Conservation (phyloP, 2,888 invertebrate species). For the Leucoma salicis region DNA sequence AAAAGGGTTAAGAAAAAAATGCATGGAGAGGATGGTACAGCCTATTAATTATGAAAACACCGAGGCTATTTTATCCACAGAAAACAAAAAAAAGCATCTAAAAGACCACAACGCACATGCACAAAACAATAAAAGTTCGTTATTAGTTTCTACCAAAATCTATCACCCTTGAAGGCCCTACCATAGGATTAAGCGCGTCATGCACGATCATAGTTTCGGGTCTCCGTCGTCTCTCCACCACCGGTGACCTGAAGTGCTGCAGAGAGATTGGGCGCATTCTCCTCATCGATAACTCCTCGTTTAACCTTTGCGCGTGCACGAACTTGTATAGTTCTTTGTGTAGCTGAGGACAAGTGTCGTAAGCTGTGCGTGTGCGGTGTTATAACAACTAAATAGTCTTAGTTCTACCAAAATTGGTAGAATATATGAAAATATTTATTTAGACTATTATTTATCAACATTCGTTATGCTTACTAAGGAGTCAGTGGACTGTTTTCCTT, state of each 20-base stretch:
- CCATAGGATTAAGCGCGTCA: conserved; percentile 48
- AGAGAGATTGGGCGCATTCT: conserved; percentile 49
- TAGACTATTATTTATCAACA: too few relatives aligned
- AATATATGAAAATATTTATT: too few relatives aligned
- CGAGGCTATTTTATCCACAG: too few relatives aligned
- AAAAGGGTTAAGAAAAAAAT: too few relatives aligned
- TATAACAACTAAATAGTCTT: background rate
- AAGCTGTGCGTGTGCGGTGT: conserved; percentile 2
- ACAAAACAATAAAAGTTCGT: background rate
- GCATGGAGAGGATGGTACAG: too few relatives aligned
- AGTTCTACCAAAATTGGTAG: background rate
- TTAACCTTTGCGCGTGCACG: conserved; percentile 36
- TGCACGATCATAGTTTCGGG: conserved; percentile 59
- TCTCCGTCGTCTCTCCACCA: conserved; percentile 31
- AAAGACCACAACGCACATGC: background rate
- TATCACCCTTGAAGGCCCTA: conserved; percentile 24
- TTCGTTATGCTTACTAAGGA: too few relatives aligned
- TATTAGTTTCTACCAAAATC: background rate
- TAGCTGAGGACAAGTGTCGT: conserved; percentile 48
- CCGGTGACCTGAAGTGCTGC: conserved; percentile 38
- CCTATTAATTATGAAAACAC: too few relatives aligned
- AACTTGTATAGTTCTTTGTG: conserved; percentile 67
- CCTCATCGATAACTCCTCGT: conserved; percentile 18
- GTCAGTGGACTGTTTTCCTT: too few relatives aligned
- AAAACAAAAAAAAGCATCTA: too few relatives aligned